Evolutionary conservation across 2,888 invertebrate genomes (phyloP), one percentile per base, ranked within the genome.

Genomic region (Drosophila melanosoma): DNA sequence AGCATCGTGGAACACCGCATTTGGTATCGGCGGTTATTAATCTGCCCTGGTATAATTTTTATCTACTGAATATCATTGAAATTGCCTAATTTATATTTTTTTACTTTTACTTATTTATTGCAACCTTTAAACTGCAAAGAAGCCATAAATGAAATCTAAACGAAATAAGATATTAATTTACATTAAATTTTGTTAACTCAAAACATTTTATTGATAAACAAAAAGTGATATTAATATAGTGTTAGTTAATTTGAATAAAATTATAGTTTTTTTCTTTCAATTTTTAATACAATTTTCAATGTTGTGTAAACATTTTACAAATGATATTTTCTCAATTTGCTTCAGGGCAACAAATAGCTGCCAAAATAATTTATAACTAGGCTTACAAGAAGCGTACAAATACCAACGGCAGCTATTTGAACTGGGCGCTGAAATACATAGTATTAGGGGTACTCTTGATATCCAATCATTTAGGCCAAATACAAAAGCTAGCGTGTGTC

Each of bases 1-100:
- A 91, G 15, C 90, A 93, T 71, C 91, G 92, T 5, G 93, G 93
- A 2, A 92, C 92, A 0, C 81, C 87, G 0, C 92, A 93, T 45
- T 52, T 93, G 33, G 80, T 89, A 4, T 84, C 92, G 0, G 84
- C 89, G 0, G 90, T 89, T 0, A 57, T 86, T 8, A 82, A 91
- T 23, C 63, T 93, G 5, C 63, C 81, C 6, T 93, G 92, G 92
- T 93, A 91, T 60, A 83, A 91, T 58, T 91, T 91, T 40, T 91
- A 91, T 69, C 70, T 92, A 5, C 12, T 93, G 12, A 93, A 93
- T 57, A 79, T 93, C 3, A 56, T 89, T 1, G 74, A 17, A 0
- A 57, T 82, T 38, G 56, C 40, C 2, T 5, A 29, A 29, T 29
- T 29, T 29, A 29, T 29, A 10, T 74, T 38, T 0, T 0, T 69